Evolutionary conservation across 2,888 invertebrate genomes (phyloP).

Genomic region (Drosophila austrosaltans): DNA sequence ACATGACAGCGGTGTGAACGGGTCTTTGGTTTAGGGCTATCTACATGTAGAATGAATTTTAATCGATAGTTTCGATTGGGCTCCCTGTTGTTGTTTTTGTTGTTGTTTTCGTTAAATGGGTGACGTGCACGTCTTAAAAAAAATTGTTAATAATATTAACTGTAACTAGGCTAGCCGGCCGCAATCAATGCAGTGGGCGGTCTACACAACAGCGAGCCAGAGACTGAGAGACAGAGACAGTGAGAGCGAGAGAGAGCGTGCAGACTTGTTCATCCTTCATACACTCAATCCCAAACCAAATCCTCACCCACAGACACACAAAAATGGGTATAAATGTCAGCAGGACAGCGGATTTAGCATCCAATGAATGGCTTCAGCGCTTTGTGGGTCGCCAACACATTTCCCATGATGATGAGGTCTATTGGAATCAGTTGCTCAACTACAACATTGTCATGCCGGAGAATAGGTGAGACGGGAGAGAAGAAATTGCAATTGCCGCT

Average conservation of each 20-base stretch:
- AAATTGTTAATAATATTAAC: conserved; percentile 18
- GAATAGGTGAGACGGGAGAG: conserved; percentile 85
- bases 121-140: conserved; percentile 9
- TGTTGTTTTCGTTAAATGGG: conserved; percentile 12
- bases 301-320: conserved; percentile 83
- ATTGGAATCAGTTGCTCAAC: conserved; percentile 96
- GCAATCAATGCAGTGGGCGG: conserved; percentile 22
- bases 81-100: background rate
- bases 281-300: background rate
- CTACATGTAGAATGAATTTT: background rate
- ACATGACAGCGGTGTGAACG: background rate
- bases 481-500: background rate
- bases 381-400: conserved; percentile 90
- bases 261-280: background rate
- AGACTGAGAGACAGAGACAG: no score
- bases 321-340: conserved; percentile 93
- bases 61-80: background rate
- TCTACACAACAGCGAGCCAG: no score
- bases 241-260: background rate
- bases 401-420: conserved; percentile 93
- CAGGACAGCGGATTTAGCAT: conserved; percentile 90
- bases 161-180: conserved; percentile 48
- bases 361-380: conserved; percentile 90
- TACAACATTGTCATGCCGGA: conserved; percentile 94
- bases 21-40: background rate